Evolutionary conservation across 2,113 vertebrate genomes (phyloP).

Genomic region (Drymodes brunneopygia): DNA sequence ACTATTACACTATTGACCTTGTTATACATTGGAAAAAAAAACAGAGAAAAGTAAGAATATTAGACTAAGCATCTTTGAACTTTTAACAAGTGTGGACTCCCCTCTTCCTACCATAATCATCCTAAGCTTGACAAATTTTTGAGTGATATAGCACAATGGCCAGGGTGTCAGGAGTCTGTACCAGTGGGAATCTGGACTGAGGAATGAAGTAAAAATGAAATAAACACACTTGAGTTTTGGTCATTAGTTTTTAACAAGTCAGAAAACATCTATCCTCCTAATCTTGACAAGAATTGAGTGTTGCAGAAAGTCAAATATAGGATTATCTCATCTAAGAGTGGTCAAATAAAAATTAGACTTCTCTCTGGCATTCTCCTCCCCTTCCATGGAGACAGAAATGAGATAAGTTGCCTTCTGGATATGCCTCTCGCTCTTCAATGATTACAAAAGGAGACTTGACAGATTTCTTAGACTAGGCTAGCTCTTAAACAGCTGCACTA

Average conservation of each 20-base stretch:
- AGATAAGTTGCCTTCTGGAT: not conserved
- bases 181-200: not conserved
- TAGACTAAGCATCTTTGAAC: not conserved
- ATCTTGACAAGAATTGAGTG: not conserved
- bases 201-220: not conserved
- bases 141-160: not conserved
- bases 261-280: not conserved
- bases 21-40: not conserved
- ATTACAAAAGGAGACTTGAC: not conserved
- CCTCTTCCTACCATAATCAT: not conserved
- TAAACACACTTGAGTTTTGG: not conserved
- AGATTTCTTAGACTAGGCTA: not conserved
- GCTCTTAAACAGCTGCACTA: not conserved
- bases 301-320: not conserved
- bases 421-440: rapidly evolving
- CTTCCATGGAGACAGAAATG: not conserved
- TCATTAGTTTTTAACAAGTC: not conserved
- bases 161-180: not conserved
- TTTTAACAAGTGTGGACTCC: not conserved
- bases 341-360: not conserved
- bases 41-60: not conserved
- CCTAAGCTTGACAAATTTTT: not conserved
- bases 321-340: not conserved
- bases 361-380: not conserved
- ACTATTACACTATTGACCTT: not conserved